Conservation (phyloP, 2,797 vertebrate genomes). For the Hyperoplus lanceolatus region DNA sequence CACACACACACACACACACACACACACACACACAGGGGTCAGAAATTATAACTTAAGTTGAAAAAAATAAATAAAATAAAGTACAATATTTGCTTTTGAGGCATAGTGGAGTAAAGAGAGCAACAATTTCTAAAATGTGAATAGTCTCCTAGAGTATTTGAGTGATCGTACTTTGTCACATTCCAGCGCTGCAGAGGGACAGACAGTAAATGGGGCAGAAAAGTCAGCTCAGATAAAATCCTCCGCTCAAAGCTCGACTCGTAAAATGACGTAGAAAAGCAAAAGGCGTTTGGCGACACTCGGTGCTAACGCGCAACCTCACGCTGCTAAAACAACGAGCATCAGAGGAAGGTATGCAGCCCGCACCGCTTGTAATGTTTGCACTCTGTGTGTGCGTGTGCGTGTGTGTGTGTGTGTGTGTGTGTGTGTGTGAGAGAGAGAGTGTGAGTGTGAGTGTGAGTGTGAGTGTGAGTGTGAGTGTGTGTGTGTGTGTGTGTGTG, state of each 20-base stretch:
- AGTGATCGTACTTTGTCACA: neutral
- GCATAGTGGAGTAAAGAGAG: neutral
- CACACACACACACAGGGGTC: neutral
- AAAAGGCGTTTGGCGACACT: constrained; percentile 61
- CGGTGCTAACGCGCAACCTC: constrained; percentile 22
- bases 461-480: too few species aligned
- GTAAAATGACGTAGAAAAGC: constrained; percentile 36
- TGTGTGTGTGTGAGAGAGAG: too few species aligned
- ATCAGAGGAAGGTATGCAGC: constrained; percentile 50
- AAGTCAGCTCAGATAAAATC: neutral
- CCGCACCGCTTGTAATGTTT: constrained; percentile 69
- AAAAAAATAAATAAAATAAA: too few species aligned
- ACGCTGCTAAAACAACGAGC: constrained; percentile 48
- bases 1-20: constrained; percentile 2
- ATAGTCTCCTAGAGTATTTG: too few species aligned
- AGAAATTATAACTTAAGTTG: too few species aligned
- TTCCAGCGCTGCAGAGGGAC: neutral
- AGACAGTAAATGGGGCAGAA: constrained; percentile 20
- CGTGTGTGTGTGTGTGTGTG: too few species aligned
- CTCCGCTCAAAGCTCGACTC: constrained; percentile 44
- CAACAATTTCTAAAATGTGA: neutral
- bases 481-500: too few species aligned
- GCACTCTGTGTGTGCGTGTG: constrained; percentile 33
- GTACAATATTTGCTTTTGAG: too few species aligned
- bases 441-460: too few species aligned